Evolutionary conservation across 2,888 invertebrate species (phyloP).

Genomic region (Idaea biselata): DNA sequence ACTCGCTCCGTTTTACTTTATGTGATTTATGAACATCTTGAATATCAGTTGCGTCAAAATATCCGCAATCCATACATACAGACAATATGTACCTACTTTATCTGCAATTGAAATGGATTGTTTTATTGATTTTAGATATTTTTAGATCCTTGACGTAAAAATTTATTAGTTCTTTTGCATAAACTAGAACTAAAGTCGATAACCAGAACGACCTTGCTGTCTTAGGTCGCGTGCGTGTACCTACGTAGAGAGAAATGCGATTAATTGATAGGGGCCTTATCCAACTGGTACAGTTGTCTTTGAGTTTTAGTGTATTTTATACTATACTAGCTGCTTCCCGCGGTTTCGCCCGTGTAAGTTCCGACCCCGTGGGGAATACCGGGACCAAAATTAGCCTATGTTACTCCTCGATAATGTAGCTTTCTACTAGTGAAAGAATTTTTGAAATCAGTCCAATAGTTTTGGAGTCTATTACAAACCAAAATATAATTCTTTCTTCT

Average conservation of each 20-base stretch:
- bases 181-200: background rate
- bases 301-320: background rate
- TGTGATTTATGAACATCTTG: conserved; percentile 44
- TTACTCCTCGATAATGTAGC: too few relatives aligned
- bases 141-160: conserved; percentile 5
- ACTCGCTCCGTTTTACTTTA: conserved; percentile 28
- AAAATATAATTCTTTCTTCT: too few relatives aligned
- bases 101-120: conserved; percentile 26
- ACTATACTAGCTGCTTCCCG: too few relatives aligned
- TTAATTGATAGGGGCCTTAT: background rate
- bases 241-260: background rate
- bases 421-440: too few relatives aligned
- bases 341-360: background rate
- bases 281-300: background rate
- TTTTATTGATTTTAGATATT: conserved; percentile 30
- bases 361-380: background rate
- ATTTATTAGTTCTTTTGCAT: background rate
- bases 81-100: conserved; percentile 31
- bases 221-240: background rate
- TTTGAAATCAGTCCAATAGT: too few relatives aligned
- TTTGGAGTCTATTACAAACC: too few relatives aligned
- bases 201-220: background rate
- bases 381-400: too few relatives aligned
- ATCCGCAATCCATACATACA: conserved; percentile 37
- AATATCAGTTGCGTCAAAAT: conserved; percentile 43